phyloP scores from a whole-genome alignment of 2,797 vertebrate genomes.

The Menidia menidia region DNA sequence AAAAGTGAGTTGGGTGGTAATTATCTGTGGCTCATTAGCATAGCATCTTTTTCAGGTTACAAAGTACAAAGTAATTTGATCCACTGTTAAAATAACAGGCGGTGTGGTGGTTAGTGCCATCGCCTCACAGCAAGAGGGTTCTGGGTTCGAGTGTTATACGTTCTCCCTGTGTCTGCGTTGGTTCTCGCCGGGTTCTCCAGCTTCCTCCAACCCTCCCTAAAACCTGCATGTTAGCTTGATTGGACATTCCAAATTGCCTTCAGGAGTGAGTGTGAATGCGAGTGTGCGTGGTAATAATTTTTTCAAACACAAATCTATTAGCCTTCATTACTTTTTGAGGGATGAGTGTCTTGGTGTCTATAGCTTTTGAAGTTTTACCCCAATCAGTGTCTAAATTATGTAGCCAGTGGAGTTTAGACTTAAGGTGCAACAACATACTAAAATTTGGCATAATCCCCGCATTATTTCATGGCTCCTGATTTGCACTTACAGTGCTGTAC shows the following conservation, averaged over 20 bases:
- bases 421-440: not conserved
- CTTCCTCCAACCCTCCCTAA: too few relatives aligned
- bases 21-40: constrained; percentile 13
- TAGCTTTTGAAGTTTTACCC: not conserved
- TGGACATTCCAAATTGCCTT: too few relatives aligned
- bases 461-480: not conserved
- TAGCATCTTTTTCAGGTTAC: constrained; percentile 4
- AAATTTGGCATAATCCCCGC: not conserved
- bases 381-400: not conserved
- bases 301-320: constrained; percentile 10
- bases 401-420: not conserved
- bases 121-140: too few relatives aligned
- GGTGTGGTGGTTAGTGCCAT: too few relatives aligned
- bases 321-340: not conserved
- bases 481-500: constrained; percentile 1
- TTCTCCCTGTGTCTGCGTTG: too few relatives aligned
- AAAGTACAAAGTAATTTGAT: constrained; percentile 5
- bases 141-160: too few relatives aligned
- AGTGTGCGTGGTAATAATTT: not conserved
- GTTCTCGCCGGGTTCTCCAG: too few relatives aligned
- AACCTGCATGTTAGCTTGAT: too few relatives aligned
- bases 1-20: constrained; percentile 15
- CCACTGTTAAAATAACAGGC: constrained; percentile 10
- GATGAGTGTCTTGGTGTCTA: not conserved
- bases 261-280: too few relatives aligned